These are phyloP conservation scores for Onychomys arenicola DNA, from an alignment of 2,797 vertebrate species.

Conservation along the genomic window DNA sequence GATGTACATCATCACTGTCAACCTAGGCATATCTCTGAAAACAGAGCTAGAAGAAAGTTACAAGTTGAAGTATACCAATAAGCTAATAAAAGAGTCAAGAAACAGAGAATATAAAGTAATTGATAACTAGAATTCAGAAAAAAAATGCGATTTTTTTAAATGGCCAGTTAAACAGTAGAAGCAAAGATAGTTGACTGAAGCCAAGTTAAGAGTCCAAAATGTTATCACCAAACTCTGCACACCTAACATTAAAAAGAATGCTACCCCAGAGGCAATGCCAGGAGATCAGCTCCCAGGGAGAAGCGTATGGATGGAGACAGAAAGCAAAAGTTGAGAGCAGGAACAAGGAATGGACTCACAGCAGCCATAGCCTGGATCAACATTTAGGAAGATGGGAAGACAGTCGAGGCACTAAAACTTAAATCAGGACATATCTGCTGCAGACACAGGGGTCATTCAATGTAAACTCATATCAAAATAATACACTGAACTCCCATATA, in stretches of 20 bases:
- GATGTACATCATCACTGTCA: not conserved
- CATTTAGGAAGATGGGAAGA: not conserved
- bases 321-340: not conserved
- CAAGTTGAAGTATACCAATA: not conserved
- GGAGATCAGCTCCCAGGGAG: conserved; percentile 4
- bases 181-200: conserved; percentile 18
- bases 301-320: not conserved
- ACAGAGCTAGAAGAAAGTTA: not conserved
- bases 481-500: not conserved
- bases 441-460: not conserved
- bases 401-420: not conserved
- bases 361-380: not conserved
- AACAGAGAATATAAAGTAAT: not conserved
- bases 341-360: not conserved
- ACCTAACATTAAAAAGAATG: conserved; percentile 4
- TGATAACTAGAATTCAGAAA: not conserved
- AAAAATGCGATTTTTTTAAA: not conserved
- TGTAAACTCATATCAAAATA: not conserved
- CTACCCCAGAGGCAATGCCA: not conserved
- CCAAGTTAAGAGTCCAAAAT: not conserved
- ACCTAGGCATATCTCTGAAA: not conserved
- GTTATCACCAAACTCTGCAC: not conserved
- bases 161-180: not conserved
- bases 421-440: not conserved
- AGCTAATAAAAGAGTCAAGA: conserved; percentile 28